Base-by-base conservation (phyloP, 2,113 vertebrate genomes). In the Myotis yumanensis region DNA sequence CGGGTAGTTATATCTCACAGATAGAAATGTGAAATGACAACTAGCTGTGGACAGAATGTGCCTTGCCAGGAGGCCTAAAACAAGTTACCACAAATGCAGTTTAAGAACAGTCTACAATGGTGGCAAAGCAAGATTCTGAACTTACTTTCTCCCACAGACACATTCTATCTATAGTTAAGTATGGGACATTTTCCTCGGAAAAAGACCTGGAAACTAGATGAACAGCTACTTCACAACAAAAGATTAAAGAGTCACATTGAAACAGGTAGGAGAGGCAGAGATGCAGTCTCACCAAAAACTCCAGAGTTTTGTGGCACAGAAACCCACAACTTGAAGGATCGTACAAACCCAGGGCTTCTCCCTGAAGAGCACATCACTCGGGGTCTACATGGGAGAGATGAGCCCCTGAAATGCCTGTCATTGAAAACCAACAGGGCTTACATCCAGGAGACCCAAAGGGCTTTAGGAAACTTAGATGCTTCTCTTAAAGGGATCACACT, bases 81-180 rank as follows among this genome's bases (percentile, higher is more conserved):
- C 54, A 6, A 75, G 64, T 95, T 46, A 88, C 68, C 77, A 90
- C 54, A 95, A 94, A 94, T 73, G 51, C 43, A 77, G 28, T 80
- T n/a, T 75, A 75, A 75, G 43, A 28, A 18, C 40, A 75, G 22
- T 91, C 54, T 25, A 37, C 11, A 7, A 62, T 37, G 52, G 40
- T 0, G 0, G 52, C 52, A 30, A 25, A 72, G 66, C 23, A 72
- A 22, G 68, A 62, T 12, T 43, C 68, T n/a, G 52, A 72, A 72
- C 37, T 52, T 52, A 30, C 37, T 43, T 46, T 11, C 22, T 72
- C 11, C 40, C 30, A 7, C 12, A 40, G 15, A 71, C 51, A 28
- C 32, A 35, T 59, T 52, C 35, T 9, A n/a, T n/a, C 66, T 37
- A 59, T 7, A 57, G 11, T 25, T 72, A 59, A 54, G 35, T 4